These are phyloP conservation scores for Andinoacara biseriatus DNA, from an alignment of 2,113 vertebrate genomes.

Conservation along the genomic window DNA sequence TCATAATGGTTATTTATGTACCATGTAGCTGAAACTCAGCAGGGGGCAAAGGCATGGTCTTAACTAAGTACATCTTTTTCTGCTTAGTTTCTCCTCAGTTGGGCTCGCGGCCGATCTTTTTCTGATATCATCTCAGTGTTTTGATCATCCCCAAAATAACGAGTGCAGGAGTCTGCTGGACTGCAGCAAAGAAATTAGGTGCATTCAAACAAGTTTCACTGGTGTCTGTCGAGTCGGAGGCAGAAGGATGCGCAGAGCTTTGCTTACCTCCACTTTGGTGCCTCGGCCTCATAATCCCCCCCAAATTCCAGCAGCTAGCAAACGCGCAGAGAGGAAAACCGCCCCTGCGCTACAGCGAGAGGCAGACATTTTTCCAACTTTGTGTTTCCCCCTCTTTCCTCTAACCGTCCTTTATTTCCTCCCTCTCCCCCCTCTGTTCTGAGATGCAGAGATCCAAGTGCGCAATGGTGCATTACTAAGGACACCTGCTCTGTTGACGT, in stretches of 20 bases:
- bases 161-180: constrained; percentile 52
- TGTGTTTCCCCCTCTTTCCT: constrained; percentile 12
- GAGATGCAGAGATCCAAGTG: constrained; percentile 71
- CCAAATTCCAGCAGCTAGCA: background rate
- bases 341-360: constrained; percentile 9
- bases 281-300: background rate
- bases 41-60: constrained; percentile 71
- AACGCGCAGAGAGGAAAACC: background rate
- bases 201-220: constrained; percentile 48
- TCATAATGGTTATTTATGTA: constrained; percentile 82
- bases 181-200: constrained; percentile 39
- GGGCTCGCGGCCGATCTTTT: constrained; percentile 28
- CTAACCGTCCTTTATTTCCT: constrained; percentile 50
- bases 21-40: constrained; percentile 70
- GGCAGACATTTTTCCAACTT: background rate
- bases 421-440: constrained; percentile 50
- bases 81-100: constrained; percentile 58
- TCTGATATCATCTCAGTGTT: constrained; percentile 43
- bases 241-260: constrained; percentile 9
- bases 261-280: constrained; percentile 39
- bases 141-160: constrained; percentile 72
- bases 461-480: constrained; percentile 72
- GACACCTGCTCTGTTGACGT: constrained; percentile 78
- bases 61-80: constrained; percentile 71
- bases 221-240: background rate